Evolutionary conservation across 2,888 invertebrate genomes (phyloP).

Genomic region (Ligdia adustata): DNA sequence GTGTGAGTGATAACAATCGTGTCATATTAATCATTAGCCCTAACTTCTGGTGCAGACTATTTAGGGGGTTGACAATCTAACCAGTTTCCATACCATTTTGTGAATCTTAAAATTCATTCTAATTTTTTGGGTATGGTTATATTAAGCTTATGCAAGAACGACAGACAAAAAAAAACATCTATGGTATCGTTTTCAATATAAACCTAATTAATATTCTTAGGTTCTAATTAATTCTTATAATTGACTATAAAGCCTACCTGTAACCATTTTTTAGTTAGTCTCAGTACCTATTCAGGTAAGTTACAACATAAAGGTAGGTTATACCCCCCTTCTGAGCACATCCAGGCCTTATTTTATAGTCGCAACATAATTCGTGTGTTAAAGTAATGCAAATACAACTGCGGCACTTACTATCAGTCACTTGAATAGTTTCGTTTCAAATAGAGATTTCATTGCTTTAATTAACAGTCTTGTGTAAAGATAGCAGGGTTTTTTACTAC

Average conservation of each 20-base stretch:
- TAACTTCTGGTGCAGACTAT: too few relatives aligned
- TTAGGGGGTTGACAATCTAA: too few relatives aligned
- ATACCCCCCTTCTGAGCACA: neutral
- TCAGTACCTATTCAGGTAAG: neutral
- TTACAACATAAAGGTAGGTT: neutral
- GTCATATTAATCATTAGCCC: too few relatives aligned
- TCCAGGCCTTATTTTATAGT: constrained; percentile 11
- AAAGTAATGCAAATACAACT: constrained; percentile 19
- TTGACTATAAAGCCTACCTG: neutral
- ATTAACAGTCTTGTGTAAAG: constrained; percentile 7
- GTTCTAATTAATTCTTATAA: too few relatives aligned
- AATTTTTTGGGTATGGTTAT: too few relatives aligned
- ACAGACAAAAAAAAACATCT: too few relatives aligned
- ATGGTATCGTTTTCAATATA: too few relatives aligned
- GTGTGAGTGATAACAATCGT: too few relatives aligned
- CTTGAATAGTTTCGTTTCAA: constrained; percentile 19
- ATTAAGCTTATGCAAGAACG: too few relatives aligned
- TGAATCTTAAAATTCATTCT: too few relatives aligned
- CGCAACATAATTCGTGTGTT: constrained; percentile 16
- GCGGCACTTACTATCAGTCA: constrained; percentile 20
- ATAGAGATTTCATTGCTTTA: constrained; percentile 18
- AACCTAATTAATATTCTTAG: too few relatives aligned
- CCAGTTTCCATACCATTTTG: too few relatives aligned
- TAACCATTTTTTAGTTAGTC: neutral
- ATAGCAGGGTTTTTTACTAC: constrained; percentile 14